Conservation (phyloP, 2,797 vertebrate species). For the Falco peregrinus region DNA sequence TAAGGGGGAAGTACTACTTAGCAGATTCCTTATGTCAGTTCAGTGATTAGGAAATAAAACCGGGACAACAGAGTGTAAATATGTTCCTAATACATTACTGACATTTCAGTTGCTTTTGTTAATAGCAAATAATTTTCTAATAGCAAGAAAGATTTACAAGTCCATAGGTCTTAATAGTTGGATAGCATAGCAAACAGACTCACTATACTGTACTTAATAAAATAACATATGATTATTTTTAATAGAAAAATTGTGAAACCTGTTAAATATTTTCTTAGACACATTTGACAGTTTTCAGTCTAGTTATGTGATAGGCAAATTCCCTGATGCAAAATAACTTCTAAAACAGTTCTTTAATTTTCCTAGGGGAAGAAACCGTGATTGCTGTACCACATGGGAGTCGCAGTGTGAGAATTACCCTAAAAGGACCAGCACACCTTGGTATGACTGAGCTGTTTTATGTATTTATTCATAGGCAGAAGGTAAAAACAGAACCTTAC, state of each 20-base stretch:
- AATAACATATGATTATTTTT: background rate
- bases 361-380: constrained; percentile 86
- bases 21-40: constrained; percentile 41
- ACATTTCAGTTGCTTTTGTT: constrained; percentile 9
- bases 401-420: constrained; percentile 85
- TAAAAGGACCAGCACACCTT: constrained; percentile 88
- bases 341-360: constrained; percentile 55
- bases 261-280: constrained; percentile 37
- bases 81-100: constrained; percentile 9
- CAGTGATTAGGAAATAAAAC: constrained; percentile 49
- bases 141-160: constrained; percentile 40
- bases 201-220: background rate
- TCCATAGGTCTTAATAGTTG: background rate
- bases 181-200: background rate
- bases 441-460: constrained; percentile 78
- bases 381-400: constrained; percentile 91
- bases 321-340: constrained; percentile 35
- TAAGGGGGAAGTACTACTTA: constrained; percentile 3
- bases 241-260: constrained; percentile 31
- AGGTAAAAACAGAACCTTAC: background rate
- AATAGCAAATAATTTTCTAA: constrained; percentile 11
- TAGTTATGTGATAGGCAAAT: constrained; percentile 16
- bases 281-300: background rate
- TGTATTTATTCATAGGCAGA: background rate
- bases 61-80: constrained; percentile 24